phyloP scores from a whole-genome alignment of 2,888 invertebrate species.

The Leucozona laternaria region DNA sequence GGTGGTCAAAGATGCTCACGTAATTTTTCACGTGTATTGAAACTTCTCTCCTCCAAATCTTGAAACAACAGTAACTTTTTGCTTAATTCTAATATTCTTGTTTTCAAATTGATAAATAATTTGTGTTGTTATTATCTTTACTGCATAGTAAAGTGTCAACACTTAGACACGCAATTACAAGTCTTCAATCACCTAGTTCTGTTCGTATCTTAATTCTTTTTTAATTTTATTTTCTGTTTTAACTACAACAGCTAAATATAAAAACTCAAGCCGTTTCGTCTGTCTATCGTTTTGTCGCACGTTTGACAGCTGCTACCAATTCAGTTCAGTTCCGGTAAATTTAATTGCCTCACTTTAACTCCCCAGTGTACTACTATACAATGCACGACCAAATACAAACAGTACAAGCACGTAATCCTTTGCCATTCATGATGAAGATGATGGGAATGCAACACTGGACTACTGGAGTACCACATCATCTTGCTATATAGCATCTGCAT shows the following conservation, averaged over 20 bases:
- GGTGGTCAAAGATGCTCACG: too few relatives aligned
- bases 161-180: constrained; percentile 14
- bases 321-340: constrained; percentile 68
- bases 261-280: constrained; percentile 31
- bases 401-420: constrained; percentile 45
- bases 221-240: not conserved
- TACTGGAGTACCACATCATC: constrained; percentile 8
- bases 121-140: not conserved
- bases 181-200: constrained; percentile 10
- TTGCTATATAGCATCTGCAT: constrained; percentile 13
- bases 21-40: too few relatives aligned
- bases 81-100: not conserved
- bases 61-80: too few relatives aligned
- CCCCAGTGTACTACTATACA: not conserved
- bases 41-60: too few relatives aligned
- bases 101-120: not conserved
- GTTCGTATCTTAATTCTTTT: not conserved
- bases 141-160: constrained; percentile 1
- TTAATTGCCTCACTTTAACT: constrained; percentile 65
- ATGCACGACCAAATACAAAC: not conserved
- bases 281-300: constrained; percentile 26
- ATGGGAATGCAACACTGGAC: constrained; percentile 37
- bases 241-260: not conserved
- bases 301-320: constrained; percentile 54
- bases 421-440: constrained; percentile 7